Evolutionary conservation across 2,797 vertebrate species (phyloP), one percentile per base, ranked within the genome.

Genomic region (Sebastolobus alascanus): DNA sequence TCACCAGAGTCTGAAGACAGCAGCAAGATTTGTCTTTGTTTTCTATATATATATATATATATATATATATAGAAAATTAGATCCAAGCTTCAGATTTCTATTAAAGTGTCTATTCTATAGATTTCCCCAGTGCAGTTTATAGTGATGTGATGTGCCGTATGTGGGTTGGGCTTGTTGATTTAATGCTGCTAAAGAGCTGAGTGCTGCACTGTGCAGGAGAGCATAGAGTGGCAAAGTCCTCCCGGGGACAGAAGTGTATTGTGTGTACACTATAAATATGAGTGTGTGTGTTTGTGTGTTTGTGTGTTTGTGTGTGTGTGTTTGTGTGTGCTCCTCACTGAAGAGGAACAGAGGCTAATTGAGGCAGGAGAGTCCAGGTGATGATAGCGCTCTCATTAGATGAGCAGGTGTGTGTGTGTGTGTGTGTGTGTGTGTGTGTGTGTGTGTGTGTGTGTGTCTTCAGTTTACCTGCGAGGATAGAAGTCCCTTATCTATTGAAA

Each of bases 321-420:
- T 79, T 70, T 78, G 74, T 76, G 88, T 22, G n/a, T 9, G 18
- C 60, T 60, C 82, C 83, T 85, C 74, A 68, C 82, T 85, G 83
- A 83, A 86, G 88, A 93, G 88, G 87, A 83, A 84, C 86, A 91
- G 90, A 90, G 89, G 92, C 92, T 95, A 94, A 95, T 93, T 94
- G 93, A 93, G 85, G 90, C 82, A 84, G 80, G 77, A 90, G 91
- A 90, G 87, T 88, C 92, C 91, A 90, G 91, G 92, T 94, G 90
- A 94, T 94, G 90, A 94, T 88, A 90, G 83, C 40, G 70, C 75
- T 88, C 93, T 95, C 93, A 92, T 94, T 94, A 92, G 91, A 89
- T 75, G 84, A 91, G 87, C 93, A 94, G 90, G 94, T 93, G 91
- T 85, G 75, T 87, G 75, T 80, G 70, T 61, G 52, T 70, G 46